Evolutionary conservation across 2,113 vertebrate species (phyloP).

Genomic region (Dicerorhinus sumatrensis): DNA sequence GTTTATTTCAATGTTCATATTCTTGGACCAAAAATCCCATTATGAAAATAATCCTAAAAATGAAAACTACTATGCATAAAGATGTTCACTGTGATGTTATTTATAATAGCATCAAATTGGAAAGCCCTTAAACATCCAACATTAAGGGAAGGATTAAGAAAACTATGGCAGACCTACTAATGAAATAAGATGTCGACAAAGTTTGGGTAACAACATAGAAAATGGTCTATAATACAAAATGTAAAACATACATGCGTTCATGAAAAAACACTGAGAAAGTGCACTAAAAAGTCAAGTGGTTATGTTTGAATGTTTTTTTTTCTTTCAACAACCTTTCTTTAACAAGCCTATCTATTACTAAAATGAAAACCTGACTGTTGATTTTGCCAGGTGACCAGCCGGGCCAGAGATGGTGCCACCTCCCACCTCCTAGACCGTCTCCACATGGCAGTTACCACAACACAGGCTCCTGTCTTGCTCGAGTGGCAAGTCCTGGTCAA

Average conservation of each 20-base stretch:
- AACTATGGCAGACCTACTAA: fast-evolving
- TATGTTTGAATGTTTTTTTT: fast-evolving
- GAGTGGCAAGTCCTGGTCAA: fast-evolving
- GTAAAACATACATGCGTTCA: fast-evolving
- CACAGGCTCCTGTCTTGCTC: fast-evolving
- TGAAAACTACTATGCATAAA: fast-evolving
- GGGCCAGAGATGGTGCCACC: neutral
- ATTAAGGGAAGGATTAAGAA: fast-evolving
- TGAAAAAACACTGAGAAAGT: fast-evolving
- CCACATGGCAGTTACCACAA: fast-evolving
- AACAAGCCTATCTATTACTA: fast-evolving
- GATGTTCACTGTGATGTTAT: fast-evolving
- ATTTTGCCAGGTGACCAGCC: fast-evolving
- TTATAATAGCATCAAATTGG: neutral
- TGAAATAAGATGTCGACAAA: fast-evolving
- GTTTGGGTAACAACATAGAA: fast-evolving
- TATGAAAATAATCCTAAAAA: neutral
- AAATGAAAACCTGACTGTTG: fast-evolving
- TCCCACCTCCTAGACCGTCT: fast-evolving
- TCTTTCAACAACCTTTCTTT: too few species aligned
- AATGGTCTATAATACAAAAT: fast-evolving
- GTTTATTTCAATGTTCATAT: neutral
- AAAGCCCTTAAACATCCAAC: neutral
- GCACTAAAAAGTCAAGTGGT: fast-evolving
- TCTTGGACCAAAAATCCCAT: neutral